Base-by-base conservation (phyloP, 2,888 invertebrate genomes). In the Ophion slaviceki region DNA sequence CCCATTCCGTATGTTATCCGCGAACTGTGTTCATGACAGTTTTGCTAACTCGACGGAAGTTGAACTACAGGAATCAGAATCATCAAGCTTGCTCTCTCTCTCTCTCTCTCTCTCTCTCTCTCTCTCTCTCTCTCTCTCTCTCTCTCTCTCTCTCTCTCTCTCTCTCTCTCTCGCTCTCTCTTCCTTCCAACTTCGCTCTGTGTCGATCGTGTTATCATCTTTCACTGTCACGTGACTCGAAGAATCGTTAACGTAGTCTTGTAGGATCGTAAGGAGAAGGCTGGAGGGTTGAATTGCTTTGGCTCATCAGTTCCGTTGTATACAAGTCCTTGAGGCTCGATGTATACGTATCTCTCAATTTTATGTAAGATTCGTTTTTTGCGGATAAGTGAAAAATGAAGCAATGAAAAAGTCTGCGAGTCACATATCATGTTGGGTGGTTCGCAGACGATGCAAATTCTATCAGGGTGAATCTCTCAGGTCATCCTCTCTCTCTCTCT, bases 11-110 rank as follows among this genome's bases (percentile, higher is more conserved):
- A 45, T 57, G 78, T 79, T 79, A 28, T 68, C 53, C 71, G 36
- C 62, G 71, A 84, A 78, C 80, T 20, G 64, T 84, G 80, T 81
- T 81, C 72, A 67, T 74, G 84, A 84, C 84, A 81, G 77, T 74
- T 81, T 61, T 74, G 67, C 84, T 66, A 81, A 76, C 66, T 76
- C 71, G 57, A 71, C 71, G 84, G 61, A 59, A 77, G 70, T 28
- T 62, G 36, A 77, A 57, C 61, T 40, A 17, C 79, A 70, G 17
- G 61, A 45, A 74, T 80, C 71, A 24, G 71, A 62, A 70, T 82
- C 67, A 75, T 53, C 72, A 59, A 62, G 28, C 57, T 68, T 47
- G 68, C 53, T 80, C 17, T 59, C 72, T 83, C 59, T 47, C 59
- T 77, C 67, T 79, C 36, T 74, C 6, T 47, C 70, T 75, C 47